These are phyloP conservation scores for Eurystomus gularis DNA, from an alignment of 2,113 vertebrate species.

Conservation along the genomic window DNA sequence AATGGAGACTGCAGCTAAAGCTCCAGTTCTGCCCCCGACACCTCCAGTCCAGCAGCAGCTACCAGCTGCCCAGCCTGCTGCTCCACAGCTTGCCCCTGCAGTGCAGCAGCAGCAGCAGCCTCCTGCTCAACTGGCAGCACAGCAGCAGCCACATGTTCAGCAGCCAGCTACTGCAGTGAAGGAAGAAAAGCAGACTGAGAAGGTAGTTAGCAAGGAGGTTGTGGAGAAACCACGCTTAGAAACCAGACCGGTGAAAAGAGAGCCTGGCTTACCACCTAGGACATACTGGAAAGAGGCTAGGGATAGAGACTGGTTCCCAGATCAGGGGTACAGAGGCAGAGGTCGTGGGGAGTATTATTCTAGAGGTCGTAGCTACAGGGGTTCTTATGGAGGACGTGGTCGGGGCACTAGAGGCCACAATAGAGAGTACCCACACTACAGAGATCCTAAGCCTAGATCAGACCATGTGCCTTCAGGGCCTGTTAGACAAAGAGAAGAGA, in stretches of 20 bases:
- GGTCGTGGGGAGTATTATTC: constrained; percentile 97
- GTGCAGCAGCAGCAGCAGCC: background rate
- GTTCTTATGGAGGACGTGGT: constrained; percentile 89
- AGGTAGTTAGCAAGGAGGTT: constrained; percentile 71
- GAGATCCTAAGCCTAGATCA: constrained; percentile 85
- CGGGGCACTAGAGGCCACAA: constrained; percentile 88
- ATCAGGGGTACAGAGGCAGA: constrained; percentile 88
- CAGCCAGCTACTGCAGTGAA: background rate
- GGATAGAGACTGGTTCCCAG: constrained; percentile 90
- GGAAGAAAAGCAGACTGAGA: constrained; percentile 88
- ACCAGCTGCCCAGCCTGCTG: background rate
- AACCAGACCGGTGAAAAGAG: constrained; percentile 81
- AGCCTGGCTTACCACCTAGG: constrained; percentile 82
- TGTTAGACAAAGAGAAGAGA: constrained; percentile 90
- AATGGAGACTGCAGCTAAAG: constrained; percentile 48
- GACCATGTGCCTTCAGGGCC: constrained; percentile 78
- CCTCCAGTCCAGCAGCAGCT: constrained; percentile 12
- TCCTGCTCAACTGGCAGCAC: background rate
- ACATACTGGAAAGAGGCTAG: constrained; percentile 88
- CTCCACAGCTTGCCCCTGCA: constrained; percentile 17
- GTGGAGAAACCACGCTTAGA: constrained; percentile 82
- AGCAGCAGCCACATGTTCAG: constrained; percentile 10
- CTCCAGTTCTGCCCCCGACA: background rate
- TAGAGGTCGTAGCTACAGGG: constrained; percentile 92
- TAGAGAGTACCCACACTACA: constrained; percentile 87